Percentiles rank a stretch among this genome's conserved stretches.
phyloP scores from a whole-genome alignment of 2,797 vertebrate genomes.

The Oreortyx pictus region DNA sequence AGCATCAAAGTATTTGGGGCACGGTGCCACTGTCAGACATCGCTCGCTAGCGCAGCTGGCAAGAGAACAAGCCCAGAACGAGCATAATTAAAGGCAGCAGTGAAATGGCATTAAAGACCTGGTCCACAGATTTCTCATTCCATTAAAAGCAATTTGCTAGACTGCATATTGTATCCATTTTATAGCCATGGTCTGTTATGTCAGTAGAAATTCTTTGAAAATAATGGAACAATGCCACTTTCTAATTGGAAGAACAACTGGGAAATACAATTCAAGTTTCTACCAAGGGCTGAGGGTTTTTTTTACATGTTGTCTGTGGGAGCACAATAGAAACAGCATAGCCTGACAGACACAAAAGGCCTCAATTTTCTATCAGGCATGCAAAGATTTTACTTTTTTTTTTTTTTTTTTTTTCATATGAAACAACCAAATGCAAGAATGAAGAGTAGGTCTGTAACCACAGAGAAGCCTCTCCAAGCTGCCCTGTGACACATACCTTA shows the following conservation, averaged over 20 bases:
- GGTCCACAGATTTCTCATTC: neutral
- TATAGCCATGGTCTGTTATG: neutral
- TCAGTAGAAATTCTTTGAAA: conserved; percentile 13
- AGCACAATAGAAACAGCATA: conserved; percentile 23
- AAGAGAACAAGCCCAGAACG: conserved; percentile 9
- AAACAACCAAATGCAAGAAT: neutral
- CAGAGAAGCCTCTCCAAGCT: neutral
- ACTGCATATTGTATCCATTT: neutral
- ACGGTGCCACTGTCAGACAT: neutral
- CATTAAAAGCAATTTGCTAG: conserved; percentile 18
- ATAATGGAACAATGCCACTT: neutral
- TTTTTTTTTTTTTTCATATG: neutral
- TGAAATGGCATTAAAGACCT: conserved; percentile 6
- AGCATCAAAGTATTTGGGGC: neutral
- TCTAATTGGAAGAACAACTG: neutral
- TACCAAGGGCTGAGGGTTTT: neutral
- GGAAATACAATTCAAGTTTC: neutral
- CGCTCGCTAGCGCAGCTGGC: neutral
- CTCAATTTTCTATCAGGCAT: neutral
- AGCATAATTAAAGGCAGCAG: conserved; percentile 39
- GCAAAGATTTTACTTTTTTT: neutral
- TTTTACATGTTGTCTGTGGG: neutral
- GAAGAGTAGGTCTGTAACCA: neutral
- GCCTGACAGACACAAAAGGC: neutral
- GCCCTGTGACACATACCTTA: neutral